phyloP scores from a whole-genome alignment of 2,113 vertebrate genomes.

The Chitala chitala region DNA sequence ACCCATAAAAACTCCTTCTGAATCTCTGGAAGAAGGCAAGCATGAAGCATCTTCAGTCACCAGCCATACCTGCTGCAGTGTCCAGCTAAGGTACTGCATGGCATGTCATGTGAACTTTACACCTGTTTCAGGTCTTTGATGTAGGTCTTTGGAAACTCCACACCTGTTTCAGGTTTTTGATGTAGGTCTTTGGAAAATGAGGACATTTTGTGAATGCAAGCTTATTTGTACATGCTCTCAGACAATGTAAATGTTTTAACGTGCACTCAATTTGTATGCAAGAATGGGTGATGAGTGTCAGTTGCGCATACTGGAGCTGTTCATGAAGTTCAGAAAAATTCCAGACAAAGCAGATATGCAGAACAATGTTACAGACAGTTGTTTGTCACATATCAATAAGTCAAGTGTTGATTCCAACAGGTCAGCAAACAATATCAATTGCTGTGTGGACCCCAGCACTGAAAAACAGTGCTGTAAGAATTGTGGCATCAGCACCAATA shows the following conservation, averaged over 20 bases:
- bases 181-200: too few species aligned
- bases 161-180: neutral
- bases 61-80: constrained; percentile 92
- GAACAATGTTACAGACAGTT: constrained; percentile 83
- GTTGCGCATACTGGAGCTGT: constrained; percentile 78
- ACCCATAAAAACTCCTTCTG: constrained; percentile 78
- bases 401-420: constrained; percentile 79
- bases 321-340: constrained; percentile 63
- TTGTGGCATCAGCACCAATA: constrained; percentile 72
- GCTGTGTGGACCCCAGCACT: constrained; percentile 62
- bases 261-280: too few species aligned
- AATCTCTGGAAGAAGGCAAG: constrained; percentile 65
- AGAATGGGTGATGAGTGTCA: too few species aligned
- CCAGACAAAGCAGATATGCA: constrained; percentile 83
- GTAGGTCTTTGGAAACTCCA: neutral
- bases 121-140: neutral
- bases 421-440: constrained; percentile 63
- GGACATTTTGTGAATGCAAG: too few species aligned
- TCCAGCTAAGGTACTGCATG: constrained; percentile 73
- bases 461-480: constrained; percentile 73
- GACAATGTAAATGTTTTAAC: too few species aligned
- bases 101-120: neutral
- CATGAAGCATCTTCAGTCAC: constrained; percentile 84
- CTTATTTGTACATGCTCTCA: too few species aligned
- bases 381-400: constrained; percentile 87